Base-by-base conservation (phyloP, 2,888 invertebrate species). In the Myopa tessellatipennis region DNA sequence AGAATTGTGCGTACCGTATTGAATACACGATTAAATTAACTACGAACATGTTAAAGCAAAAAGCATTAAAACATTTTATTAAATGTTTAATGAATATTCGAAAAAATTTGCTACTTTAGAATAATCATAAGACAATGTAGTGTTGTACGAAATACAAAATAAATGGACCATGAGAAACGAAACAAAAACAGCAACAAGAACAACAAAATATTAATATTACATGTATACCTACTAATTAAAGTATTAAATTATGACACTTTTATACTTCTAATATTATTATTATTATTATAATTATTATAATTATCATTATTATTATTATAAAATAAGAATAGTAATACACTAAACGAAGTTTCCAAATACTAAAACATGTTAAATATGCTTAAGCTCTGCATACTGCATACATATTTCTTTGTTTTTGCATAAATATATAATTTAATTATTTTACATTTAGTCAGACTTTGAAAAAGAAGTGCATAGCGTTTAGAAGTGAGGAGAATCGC, bases 121-220 rank as follows among this genome's bases (percentile, higher is more conserved):
- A 55, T 34, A 71, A 71, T n/a, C 55, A 71, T n/a, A 60, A 82
- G 80, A 63, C 38, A 79, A 79, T 74, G 75, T 72, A 60, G 68
- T 65, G 55, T 68, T 74, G 14, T 40, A 74, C 65, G 26, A 45
- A 71, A 38, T 79, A 81, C 76, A 73, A 82, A 76, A 77, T 78
- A 40, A 50, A 80, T 80, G 78, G 75, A 81, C 70, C 71, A 71
- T 40, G 63, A 58, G 40, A 69, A 61, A 74, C 58, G 61, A 69
- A 73, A 45, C 45, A 73, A 72, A 38, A 40, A 40, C 38, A 61
- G 58, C n/a, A 67, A 67, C 18, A 61, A 70, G 14, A 70, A 55
- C 36, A 70, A 70, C 58, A n/a, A 8, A 55, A 55, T 16, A 50
- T 50, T 50, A 55, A 55, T 70, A 70, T n/a, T 55, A 16, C 14